These are phyloP conservation scores for Clarias platycephalus DNA, from an alignment of 2,797 vertebrate genomes.

Conservation along the genomic window DNA sequence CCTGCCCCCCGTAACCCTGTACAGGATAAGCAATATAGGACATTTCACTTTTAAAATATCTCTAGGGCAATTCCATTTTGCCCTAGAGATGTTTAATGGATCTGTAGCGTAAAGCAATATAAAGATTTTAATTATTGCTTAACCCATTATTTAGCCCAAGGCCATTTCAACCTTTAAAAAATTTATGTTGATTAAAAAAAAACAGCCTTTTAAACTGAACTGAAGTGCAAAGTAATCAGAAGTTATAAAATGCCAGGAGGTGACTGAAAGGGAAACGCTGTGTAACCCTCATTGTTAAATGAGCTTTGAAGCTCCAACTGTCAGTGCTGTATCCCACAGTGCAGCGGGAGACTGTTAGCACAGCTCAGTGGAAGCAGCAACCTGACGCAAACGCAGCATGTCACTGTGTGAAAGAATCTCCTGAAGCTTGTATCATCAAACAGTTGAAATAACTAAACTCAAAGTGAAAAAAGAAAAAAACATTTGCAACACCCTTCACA, in stretches of 20 bases:
- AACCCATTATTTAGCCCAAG: neutral
- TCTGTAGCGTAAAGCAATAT: neutral
- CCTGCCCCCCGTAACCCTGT: too few relatives aligned
- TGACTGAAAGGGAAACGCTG: constrained; percentile 33
- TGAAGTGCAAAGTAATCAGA: constrained; percentile 47
- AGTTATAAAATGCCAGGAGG: constrained; percentile 36
- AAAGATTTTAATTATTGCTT: neutral
- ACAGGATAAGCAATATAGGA: too few relatives aligned
- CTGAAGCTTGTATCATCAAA: constrained; percentile 15
- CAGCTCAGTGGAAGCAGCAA: constrained; percentile 21
- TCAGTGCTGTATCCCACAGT: constrained; percentile 39
- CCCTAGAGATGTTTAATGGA: neutral
- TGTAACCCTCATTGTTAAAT: constrained; percentile 53
- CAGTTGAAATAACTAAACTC: neutral
- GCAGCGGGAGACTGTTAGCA: constrained; percentile 38
- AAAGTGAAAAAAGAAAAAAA: constrained; percentile 2
- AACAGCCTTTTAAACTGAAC: constrained; percentile 29
- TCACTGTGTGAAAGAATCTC: constrained; percentile 31
- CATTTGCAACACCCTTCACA: neutral
- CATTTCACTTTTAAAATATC: too few relatives aligned
- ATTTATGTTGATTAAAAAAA: neutral
- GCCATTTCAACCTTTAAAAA: neutral
- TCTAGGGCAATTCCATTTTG: neutral
- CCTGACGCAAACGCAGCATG: constrained; percentile 26
- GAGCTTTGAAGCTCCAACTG: constrained; percentile 51